phyloP scores from a whole-genome alignment of 2,113 vertebrate genomes.

The Drymodes brunneopygia region DNA sequence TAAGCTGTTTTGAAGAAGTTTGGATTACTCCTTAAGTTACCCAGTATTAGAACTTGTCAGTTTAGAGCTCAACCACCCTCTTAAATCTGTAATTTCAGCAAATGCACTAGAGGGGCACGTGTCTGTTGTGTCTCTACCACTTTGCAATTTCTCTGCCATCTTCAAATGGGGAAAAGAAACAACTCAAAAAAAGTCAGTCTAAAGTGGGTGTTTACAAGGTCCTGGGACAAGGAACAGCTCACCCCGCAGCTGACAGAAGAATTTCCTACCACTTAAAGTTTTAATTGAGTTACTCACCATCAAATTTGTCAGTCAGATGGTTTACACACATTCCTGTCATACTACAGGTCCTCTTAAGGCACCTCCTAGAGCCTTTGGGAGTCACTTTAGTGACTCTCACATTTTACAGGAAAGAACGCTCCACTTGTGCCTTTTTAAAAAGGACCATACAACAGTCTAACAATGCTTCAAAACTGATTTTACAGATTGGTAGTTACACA shows the following conservation, averaged over 20 bases:
- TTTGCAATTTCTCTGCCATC: neutral
- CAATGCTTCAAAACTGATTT: neutral
- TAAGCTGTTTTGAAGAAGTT: neutral
- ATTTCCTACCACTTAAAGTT: neutral
- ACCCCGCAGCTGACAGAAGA: neutral
- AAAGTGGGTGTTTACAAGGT: neutral
- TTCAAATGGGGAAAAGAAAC: neutral
- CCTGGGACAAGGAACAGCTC: neutral
- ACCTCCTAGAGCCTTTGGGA: neutral
- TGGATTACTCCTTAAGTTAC: neutral
- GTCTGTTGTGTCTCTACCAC: neutral
- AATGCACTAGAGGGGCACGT: fast-evolving
- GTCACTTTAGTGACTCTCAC: neutral
- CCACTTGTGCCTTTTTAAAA: neutral
- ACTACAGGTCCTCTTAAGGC: neutral
- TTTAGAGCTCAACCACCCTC: neutral
- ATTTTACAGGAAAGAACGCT: neutral
- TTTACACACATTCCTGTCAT: neutral
- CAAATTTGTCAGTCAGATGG: neutral
- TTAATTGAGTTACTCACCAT: neutral
- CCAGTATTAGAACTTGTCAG: neutral
- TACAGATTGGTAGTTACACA: neutral
- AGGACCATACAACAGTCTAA: neutral
- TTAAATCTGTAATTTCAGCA: neutral
- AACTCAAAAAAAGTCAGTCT: neutral